Evolutionary conservation across 2,797 vertebrate species (phyloP), one percentile per base, ranked within the genome.

Genomic region (Smutsia gigantea): DNA sequence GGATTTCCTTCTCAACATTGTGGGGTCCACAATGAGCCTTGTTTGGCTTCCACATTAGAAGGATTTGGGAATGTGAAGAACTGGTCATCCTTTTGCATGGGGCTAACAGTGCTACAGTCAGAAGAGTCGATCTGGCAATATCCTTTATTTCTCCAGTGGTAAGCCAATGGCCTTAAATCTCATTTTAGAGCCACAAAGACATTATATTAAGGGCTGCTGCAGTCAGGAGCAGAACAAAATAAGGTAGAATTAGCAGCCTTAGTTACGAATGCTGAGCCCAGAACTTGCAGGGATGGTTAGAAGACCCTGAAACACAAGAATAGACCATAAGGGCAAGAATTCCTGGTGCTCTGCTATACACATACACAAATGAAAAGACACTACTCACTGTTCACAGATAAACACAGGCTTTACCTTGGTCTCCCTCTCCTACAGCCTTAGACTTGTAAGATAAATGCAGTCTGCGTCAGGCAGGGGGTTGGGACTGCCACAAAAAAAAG

Each of bases 301-400:
- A 69, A 95, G 27, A 87, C 51, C 42, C 96, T 97, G 94, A 97
- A 98, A 98, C 89, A 97, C 83, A 98, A 95, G 85, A 94, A 93
- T 2, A 83, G 79, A 87, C 27, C 88, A 91, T 46, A 89, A 84
- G 31, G 42, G 95, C 93, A 94, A 89, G 64, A 87, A 94, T 93
- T 90, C 39, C n/a, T 75, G 61, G 49, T 29, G 39, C 23, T 46
- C 49, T 93, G 86, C 78, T 61, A 74, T 14, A 75, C 7, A 37
- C 2, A 42, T 3, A 74, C 7, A 63, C 2, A 61, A 34, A 57
- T 23, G 57, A 88, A 34, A 34, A 77, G 4, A 59, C 31, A 53
- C 46, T 27, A 42, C 18, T n/a, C 69, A 55, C 57, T 34, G 46
- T 31, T 49, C 53, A 81, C 53, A 82, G 27, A 61, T 39, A 63